These are phyloP conservation scores for Euura saliciscinereae DNA, from an alignment of 1,140 invertebrate genomes.

Conservation along the genomic window DNA sequence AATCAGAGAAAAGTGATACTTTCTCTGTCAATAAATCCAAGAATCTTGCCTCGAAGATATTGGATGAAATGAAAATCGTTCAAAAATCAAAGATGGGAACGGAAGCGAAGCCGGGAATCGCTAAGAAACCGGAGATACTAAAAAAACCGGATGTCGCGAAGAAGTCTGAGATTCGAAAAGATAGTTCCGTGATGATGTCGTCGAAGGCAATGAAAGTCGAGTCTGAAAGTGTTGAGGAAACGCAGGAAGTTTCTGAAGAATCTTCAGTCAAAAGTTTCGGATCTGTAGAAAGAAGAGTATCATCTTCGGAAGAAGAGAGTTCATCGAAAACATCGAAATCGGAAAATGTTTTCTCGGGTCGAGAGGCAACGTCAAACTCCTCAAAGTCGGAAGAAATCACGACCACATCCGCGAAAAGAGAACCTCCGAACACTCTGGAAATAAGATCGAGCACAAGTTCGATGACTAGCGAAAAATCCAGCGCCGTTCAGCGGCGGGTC, in stretches of 20 bases:
- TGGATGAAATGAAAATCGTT: neutral
- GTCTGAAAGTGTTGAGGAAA: neutral
- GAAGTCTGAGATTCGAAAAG: neutral
- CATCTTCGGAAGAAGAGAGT: neutral
- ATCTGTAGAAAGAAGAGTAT: neutral
- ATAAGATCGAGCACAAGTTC: constrained; percentile 26
- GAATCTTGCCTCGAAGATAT: neutral
- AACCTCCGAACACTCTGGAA: constrained; percentile 43
- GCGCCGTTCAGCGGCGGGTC: constrained; percentile 23
- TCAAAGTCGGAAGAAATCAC: constrained; percentile 7
- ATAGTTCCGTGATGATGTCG: too few species aligned
- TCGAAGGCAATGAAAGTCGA: too few species aligned
- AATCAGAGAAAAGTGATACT: neutral
- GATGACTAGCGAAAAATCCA: constrained; percentile 26
- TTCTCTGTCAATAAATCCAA: neutral
- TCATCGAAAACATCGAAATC: neutral
- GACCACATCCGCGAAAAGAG: constrained; percentile 27
- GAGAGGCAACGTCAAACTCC: neutral
- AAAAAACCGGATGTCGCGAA: neutral
- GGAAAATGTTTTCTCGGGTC: neutral
- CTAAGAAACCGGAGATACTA: neutral
- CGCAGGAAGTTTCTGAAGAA: neutral
- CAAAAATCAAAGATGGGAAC: neutral
- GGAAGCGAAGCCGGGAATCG: neutral
- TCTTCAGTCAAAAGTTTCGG: neutral